phyloP scores from a whole-genome alignment of 2,888 invertebrate genomes.

The Apoda limacodes region DNA sequence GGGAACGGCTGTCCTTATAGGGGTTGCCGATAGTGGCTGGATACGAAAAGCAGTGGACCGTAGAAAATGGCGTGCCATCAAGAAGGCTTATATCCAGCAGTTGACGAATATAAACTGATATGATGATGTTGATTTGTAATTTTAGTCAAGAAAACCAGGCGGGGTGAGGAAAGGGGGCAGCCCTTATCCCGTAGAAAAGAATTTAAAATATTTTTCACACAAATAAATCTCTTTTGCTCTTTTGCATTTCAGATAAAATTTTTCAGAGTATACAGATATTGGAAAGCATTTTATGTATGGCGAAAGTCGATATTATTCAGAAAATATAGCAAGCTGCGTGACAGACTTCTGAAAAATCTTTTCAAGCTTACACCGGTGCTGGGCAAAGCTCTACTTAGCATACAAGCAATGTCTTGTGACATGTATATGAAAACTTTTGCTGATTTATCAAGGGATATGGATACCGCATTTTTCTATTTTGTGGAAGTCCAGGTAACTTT shows the following conservation, averaged over 20 bases:
- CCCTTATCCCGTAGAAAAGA: too few species aligned
- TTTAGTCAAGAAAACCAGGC: too few species aligned
- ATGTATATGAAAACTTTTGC: conserved; percentile 74
- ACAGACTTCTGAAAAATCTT: conserved; percentile 73
- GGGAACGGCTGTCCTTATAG: too few species aligned
- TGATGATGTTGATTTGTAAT: too few species aligned
- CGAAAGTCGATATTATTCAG: conserved; percentile 76
- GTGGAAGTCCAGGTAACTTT: conserved; percentile 73
- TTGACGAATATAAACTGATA: too few species aligned
- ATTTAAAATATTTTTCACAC: too few species aligned
- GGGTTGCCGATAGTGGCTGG: too few species aligned
- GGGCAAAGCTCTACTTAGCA: conserved; percentile 76
- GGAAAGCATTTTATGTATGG: conserved; percentile 89
- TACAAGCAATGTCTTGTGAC: conserved; percentile 76
- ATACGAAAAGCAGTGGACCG: too few species aligned
- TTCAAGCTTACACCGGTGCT: conserved; percentile 81
- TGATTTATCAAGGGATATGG: conserved; percentile 62
- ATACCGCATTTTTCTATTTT: conserved; percentile 74
- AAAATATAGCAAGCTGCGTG: conserved; percentile 73
- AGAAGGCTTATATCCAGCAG: too few species aligned
- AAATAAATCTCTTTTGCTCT: too few species aligned
- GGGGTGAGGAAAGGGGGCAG: too few species aligned
- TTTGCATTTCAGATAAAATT: conserved; percentile 68
- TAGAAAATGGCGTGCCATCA: too few species aligned
- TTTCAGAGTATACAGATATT: conserved; percentile 75